phyloP scores from a whole-genome alignment of 2,888 invertebrate genomes.

The Drosophila neutralis region DNA sequence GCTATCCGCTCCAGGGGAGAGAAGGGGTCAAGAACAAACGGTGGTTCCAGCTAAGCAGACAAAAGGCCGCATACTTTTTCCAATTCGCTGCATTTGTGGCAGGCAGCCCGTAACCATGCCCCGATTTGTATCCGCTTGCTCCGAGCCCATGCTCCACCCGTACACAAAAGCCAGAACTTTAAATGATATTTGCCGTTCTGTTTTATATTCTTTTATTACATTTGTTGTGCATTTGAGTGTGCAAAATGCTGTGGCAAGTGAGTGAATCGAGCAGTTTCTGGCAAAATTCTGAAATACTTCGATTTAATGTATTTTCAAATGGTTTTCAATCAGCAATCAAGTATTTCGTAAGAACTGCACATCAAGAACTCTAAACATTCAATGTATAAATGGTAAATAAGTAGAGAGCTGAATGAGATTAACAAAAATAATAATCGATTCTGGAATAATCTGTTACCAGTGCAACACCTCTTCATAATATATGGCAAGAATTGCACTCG shows the following conservation, averaged over 20 bases:
- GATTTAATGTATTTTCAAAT: not conserved
- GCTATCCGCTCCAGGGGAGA: not conserved
- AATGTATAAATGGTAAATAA: not conserved
- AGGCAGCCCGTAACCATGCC: constrained; percentile 28
- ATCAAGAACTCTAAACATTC: not conserved
- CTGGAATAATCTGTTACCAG: not conserved
- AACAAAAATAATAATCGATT: not conserved
- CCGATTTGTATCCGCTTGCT: not conserved
- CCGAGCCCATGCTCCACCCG: constrained; percentile 1
- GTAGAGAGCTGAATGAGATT: not conserved
- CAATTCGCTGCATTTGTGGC: constrained; percentile 63
- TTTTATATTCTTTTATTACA: constrained; percentile 56
- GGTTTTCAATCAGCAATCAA: not conserved
- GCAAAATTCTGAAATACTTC: not conserved
- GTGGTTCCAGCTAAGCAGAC: constrained; percentile 27
- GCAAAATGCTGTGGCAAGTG: constrained; percentile 25
- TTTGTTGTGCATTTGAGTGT: constrained; percentile 69
- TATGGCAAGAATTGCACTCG: not conserved
- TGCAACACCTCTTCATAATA: not conserved
- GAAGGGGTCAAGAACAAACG: not conserved
- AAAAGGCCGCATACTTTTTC: constrained; percentile 61
- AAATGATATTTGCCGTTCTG: constrained; percentile 63
- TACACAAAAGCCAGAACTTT: constrained; percentile 58
- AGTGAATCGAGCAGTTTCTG: constrained; percentile 9
- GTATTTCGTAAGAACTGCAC: not conserved